phyloP scores from a whole-genome alignment of 2,888 invertebrate species.

The Entomobrya proxima region DNA sequence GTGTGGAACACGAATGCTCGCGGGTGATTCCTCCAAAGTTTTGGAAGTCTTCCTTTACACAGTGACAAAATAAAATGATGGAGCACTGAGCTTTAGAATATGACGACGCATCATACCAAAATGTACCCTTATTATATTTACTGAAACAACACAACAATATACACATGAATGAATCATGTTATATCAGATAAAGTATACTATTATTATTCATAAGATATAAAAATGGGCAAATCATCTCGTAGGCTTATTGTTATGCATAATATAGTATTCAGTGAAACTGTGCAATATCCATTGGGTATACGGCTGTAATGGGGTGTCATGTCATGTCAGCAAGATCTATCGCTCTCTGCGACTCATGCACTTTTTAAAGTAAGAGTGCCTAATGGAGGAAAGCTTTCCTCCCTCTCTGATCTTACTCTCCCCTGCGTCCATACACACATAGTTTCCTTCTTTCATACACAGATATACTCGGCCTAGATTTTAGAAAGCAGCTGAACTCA shows the following conservation, averaged over 20 bases:
- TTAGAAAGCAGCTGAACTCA: slow-evolving; percentile 23
- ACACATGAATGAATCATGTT: too few relatives aligned
- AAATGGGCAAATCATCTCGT: too few relatives aligned
- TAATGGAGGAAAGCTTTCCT: not conserved
- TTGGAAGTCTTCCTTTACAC: slow-evolving; percentile 27
- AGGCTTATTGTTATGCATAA: slow-evolving; percentile 35
- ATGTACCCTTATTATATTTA: slow-evolving; percentile 16
- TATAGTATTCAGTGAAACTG: slow-evolving; percentile 40
- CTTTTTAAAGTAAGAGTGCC: slow-evolving; percentile 13
- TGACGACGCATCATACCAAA: slow-evolving; percentile 2
- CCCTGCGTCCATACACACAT: not conserved
- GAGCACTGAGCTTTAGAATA: slow-evolving; percentile 48
- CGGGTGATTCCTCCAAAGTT: slow-evolving; percentile 54
- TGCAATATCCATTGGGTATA: slow-evolving; percentile 59
- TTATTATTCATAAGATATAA: too few relatives aligned
- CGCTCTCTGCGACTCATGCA: slow-evolving; percentile 43
- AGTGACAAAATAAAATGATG: slow-evolving; percentile 28
- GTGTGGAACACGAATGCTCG: slow-evolving; percentile 41
- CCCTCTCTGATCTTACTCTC: not conserved
- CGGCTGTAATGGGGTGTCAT: slow-evolving; percentile 60
- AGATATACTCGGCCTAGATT: not conserved
- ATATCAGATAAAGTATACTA: too few relatives aligned
- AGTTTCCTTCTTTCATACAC: not conserved
- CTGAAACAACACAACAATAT: too few relatives aligned
- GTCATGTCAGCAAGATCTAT: slow-evolving; percentile 66